These are phyloP conservation scores for Lamproptera curius DNA, from an alignment of 2,888 invertebrate species.

Conservation along the genomic window DNA sequence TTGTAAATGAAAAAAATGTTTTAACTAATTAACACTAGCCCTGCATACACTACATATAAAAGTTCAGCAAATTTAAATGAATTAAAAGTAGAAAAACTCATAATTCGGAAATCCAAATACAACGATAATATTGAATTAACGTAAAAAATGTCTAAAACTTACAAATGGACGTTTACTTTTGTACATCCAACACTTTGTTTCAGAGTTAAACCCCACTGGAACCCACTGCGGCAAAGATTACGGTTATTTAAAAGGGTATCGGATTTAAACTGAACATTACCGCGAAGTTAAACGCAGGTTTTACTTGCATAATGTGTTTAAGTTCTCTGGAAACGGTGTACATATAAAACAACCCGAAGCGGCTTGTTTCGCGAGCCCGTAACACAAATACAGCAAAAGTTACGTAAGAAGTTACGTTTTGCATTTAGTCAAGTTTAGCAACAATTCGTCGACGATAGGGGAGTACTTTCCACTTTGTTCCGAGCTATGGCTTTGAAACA, in stretches of 20 bases:
- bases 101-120: no score
- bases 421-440: conserved; percentile 8
- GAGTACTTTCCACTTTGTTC: not conserved
- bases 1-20: no score
- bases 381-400: conserved; percentile 13
- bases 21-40: no score
- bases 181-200: not conserved
- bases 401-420: conserved; percentile 7
- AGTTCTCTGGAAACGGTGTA: conserved; percentile 16
- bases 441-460: not conserved
- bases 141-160: no score
- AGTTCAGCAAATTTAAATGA: no score
- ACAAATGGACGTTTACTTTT: not conserved
- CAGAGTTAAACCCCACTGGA: no score
- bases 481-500: not conserved
- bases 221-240: not conserved
- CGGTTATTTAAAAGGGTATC: not conserved
- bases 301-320: conserved; percentile 15
- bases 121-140: no score
- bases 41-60: no score
- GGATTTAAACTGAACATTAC: not conserved
- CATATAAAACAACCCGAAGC: conserved; percentile 15
- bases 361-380: conserved; percentile 9
- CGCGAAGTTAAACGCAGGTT: conserved; percentile 5
- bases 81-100: no score